Evolutionary conservation across 2,888 invertebrate species (phyloP).

Genomic region (Coelogynopora nodosa): DNA sequence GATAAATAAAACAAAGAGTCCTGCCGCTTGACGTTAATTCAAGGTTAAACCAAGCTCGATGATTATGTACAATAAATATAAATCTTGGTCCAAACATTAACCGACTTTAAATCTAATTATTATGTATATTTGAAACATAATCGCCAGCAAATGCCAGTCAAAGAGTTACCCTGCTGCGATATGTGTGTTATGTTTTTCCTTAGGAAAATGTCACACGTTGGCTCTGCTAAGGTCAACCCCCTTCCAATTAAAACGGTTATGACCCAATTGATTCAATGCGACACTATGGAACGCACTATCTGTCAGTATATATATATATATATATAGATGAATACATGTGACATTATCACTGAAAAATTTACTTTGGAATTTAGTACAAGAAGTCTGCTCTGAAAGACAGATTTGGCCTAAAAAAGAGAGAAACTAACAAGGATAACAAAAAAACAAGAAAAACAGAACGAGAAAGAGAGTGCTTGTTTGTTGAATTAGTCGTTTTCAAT

Average conservation of each 20-base stretch:
- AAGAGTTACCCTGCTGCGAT: background rate
- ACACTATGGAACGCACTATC: background rate
- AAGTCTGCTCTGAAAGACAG: background rate
- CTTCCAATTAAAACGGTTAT: background rate
- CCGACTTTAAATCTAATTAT: background rate
- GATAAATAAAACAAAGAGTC: background rate
- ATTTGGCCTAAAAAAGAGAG: background rate
- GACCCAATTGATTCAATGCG: background rate
- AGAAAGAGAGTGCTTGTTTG: background rate
- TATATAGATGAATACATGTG: too few species aligned
- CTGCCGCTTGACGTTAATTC: too few species aligned
- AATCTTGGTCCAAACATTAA: background rate
- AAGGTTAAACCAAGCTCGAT: too few species aligned
- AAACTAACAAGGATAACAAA: background rate
- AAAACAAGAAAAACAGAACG: background rate
- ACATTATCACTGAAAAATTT: background rate
- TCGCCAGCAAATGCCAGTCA: background rate
- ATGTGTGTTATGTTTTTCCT: too few species aligned
- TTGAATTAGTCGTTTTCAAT: background rate
- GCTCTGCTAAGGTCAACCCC: background rate
- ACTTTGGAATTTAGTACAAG: too few species aligned
- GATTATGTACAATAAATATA: background rate
- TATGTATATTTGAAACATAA: background rate
- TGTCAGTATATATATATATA: background rate
- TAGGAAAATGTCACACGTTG: background rate